Base-by-base conservation (phyloP, 2,888 invertebrate genomes). In the Drosophila quinaria region DNA sequence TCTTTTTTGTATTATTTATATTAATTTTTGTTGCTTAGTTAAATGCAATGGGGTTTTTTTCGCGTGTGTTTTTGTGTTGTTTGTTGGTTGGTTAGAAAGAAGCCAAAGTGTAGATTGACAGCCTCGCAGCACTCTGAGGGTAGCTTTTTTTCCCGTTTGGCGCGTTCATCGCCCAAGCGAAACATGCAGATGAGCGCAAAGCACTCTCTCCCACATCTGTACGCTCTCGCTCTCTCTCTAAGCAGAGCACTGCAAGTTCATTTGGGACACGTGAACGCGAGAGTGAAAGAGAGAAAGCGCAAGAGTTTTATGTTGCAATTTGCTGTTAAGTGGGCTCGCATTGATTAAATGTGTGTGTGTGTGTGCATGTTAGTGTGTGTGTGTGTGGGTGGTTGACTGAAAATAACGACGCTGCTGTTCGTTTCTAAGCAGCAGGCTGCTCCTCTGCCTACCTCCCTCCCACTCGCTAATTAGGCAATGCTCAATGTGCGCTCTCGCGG, bases 91-190 rank as follows among this genome's bases (percentile, higher is more conserved):
- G 90, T 91, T 92, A 91, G 92, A 90, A 92, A 91, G 92, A 92
- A 92, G 92, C 92, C 92, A 92, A 92, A 92, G 92, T 92, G 91
- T 92, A 91, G 92, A 92, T 92, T 92, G 92, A 92, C 90, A 90
- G 89, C 81, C 78, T 83, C 78, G 81, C 74, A 80, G 81, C 82
- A 82, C 83, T 84, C 88, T 82, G 91, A 89, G 91, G 91, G 92
- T 90, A 91, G 90, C 91, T 91, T 91, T 90, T 87, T 75, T 78
- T 74, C 61, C 62, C 68, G 54, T 78, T 88, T 86, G 72, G 76
- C 77, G 70, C 90, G 89, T 86, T 86, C 90, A 85, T 85, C 87
- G 83, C 50, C 74, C 67, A 69, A 65, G 56, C 62, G 63, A 70
- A 63, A 62, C 82, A 78, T 83, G 83, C 83, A 84, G 81, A 87